phyloP scores from a whole-genome alignment of 2,113 vertebrate genomes.

The Trichechus manatus region DNA sequence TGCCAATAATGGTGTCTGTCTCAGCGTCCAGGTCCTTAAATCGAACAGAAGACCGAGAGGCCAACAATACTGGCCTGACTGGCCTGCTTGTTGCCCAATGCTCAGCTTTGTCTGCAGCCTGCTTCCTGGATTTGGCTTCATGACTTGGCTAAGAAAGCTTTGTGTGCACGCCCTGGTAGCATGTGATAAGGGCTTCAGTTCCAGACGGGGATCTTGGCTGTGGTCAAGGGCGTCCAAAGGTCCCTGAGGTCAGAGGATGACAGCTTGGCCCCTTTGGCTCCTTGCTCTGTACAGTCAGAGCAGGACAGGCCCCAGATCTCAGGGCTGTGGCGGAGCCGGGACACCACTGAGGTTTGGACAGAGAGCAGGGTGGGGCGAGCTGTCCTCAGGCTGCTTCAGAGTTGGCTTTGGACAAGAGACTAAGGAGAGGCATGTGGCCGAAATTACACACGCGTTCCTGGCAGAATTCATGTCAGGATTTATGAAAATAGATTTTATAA shows the following conservation, averaged over 20 bases:
- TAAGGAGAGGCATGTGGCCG: conserved; percentile 23
- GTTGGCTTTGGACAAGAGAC: conserved; percentile 49
- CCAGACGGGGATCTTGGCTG: not conserved
- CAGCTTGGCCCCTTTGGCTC: not conserved
- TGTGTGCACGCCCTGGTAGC: not conserved
- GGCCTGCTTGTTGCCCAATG: not conserved
- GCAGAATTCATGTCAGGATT: not conserved
- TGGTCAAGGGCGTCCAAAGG: not conserved
- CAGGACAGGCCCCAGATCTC: not conserved
- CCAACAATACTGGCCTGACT: rapidly evolving
- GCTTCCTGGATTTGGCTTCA: not conserved
- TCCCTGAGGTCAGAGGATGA: not conserved
- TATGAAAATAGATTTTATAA: conserved; percentile 50
- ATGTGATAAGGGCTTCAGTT: not conserved
- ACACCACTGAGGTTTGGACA: conserved; percentile 52
- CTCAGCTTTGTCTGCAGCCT: not conserved
- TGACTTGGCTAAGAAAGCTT: not conserved
- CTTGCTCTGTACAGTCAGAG: not conserved
- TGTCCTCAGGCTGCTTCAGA: not conserved
- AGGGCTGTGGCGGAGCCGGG: not conserved
- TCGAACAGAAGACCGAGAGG: not conserved
- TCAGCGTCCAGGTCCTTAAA: not conserved
- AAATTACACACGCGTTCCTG: conserved; percentile 1
- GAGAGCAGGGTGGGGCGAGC: not conserved
- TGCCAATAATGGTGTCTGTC: not conserved